phyloP scores from a whole-genome alignment of 2,888 invertebrate species.

The Leptopilina drosophilae region DNA sequence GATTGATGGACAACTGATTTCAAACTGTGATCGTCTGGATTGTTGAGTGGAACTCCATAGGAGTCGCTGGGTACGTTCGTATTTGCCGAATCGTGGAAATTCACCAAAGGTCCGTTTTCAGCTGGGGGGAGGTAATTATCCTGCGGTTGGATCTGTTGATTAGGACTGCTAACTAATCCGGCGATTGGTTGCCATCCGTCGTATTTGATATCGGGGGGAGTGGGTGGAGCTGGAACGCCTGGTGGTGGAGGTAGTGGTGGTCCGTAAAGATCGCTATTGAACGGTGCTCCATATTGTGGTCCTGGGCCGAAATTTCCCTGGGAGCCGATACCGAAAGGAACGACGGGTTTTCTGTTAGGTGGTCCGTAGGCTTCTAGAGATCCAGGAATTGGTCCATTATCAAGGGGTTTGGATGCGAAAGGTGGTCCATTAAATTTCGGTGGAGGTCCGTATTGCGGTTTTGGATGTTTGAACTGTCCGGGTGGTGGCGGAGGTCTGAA shows the following conservation, averaged over 20 bases:
- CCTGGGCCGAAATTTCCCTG: constrained; percentile 67
- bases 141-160: constrained; percentile 51
- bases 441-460: constrained; percentile 52
- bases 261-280: constrained; percentile 78
- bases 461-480: constrained; percentile 44
- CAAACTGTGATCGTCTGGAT: constrained; percentile 70
- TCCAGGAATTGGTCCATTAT: constrained; percentile 67
- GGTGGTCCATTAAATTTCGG: constrained; percentile 70
- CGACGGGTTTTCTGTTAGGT: constrained; percentile 60
- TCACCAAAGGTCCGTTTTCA: constrained; percentile 66
- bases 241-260: constrained; percentile 83
- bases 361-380: constrained; percentile 73
- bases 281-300: constrained; percentile 76
- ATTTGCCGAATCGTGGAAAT: constrained; percentile 52
- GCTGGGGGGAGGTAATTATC: constrained; percentile 71
- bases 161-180: constrained; percentile 78
- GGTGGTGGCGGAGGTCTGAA: constrained; percentile 40
- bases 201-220: constrained; percentile 86
- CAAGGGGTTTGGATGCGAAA: constrained; percentile 57
- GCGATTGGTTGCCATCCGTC: constrained; percentile 94
- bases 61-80: constrained; percentile 77
- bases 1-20: constrained; percentile 68
- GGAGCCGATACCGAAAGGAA: constrained; percentile 62
- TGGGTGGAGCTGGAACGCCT: constrained; percentile 86
- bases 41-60: constrained; percentile 78